Conservation (phyloP, 2,113 vertebrate species). For the Anser brachyrhynchus region DNA sequence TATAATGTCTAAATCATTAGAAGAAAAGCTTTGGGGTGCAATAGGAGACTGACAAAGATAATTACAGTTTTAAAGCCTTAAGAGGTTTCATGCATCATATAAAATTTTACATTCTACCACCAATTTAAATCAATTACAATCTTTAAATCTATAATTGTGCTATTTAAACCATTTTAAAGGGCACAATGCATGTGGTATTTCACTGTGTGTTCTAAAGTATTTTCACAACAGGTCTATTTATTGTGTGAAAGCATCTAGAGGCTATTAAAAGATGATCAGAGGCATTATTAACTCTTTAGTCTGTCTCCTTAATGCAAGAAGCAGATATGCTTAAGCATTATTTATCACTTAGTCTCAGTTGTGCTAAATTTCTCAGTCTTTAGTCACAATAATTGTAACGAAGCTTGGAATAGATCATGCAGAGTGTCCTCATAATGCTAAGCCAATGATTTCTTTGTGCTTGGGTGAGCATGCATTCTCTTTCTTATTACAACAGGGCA, state of each 20-base stretch:
- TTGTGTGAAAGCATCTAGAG: constrained; percentile 51
- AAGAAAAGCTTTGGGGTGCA: constrained; percentile 24
- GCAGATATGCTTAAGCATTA: neutral
- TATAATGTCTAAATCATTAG: neutral
- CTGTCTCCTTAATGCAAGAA: constrained; percentile 22
- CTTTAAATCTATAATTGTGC: constrained; percentile 65
- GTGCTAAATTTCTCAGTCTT: constrained; percentile 33
- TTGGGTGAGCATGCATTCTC: constrained; percentile 21
- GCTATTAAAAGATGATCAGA: constrained; percentile 56
- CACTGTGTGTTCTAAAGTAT: constrained; percentile 8
- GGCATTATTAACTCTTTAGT: constrained; percentile 60
- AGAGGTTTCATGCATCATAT: constrained; percentile 69
- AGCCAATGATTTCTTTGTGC: neutral
- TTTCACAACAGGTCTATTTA: constrained; percentile 64
- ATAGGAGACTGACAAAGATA: constrained; percentile 45
- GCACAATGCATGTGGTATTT: constrained; percentile 44
- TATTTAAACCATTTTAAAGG: constrained; percentile 61
- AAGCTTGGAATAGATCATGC: neutral
- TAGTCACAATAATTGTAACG: neutral
- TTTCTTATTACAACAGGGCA: neutral
- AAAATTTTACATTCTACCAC: constrained; percentile 61
- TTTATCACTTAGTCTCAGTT: constrained; percentile 17
- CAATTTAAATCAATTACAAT: constrained; percentile 70
- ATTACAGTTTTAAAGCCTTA: constrained; percentile 39
- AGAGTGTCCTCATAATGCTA: neutral